These are phyloP conservation scores for Neogale vison DNA, from an alignment of 2,113 vertebrate genomes.

Conservation along the genomic window DNA sequence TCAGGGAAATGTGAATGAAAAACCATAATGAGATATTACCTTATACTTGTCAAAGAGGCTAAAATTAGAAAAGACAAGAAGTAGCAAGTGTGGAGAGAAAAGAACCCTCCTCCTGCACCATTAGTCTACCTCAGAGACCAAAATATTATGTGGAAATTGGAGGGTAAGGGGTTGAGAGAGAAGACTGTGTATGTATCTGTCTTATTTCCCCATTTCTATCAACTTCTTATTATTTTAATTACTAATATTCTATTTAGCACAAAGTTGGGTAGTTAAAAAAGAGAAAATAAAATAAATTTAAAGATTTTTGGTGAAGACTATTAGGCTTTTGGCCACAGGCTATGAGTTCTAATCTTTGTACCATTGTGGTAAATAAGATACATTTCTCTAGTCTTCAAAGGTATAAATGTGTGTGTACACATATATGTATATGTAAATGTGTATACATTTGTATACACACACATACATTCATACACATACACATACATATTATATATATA, in stretches of 20 bases:
- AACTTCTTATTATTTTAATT: neutral
- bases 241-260: neutral
- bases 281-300: neutral
- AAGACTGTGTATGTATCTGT: neutral
- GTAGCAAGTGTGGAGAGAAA: neutral
- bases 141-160: neutral
- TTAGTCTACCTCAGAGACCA: neutral
- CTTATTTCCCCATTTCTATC: neutral
- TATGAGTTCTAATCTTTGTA: neutral
- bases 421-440: too few relatives aligned
- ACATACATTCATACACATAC: too few relatives aligned
- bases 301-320: neutral
- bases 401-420: neutral
- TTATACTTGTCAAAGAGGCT: neutral
- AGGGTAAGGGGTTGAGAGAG: neutral
- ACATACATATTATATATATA: neutral
- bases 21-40: neutral
- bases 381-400: neutral
- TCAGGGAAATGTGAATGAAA: neutral
- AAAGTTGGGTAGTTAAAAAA: neutral
- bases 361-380: neutral
- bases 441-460: neutral
- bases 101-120: neutral
- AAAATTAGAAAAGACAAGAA: neutral
- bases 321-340: neutral